These are phyloP conservation scores for Catostomus latipinnis DNA, from an alignment of 2,797 vertebrate species.

Conservation along the genomic window DNA sequence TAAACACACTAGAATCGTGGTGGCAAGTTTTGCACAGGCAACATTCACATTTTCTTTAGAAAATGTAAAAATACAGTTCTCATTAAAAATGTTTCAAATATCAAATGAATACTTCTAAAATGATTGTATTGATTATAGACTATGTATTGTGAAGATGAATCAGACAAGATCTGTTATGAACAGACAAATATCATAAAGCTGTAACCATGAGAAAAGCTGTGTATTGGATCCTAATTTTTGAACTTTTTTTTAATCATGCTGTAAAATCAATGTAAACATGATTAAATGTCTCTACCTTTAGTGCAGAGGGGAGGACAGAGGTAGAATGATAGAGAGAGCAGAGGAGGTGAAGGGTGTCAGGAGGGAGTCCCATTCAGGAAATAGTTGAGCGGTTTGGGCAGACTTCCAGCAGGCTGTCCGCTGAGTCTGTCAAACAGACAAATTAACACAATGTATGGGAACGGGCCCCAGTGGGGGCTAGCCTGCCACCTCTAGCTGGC, in stretches of 20 bases:
- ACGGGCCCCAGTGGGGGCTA: conserved; percentile 72
- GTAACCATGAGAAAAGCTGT: background rate
- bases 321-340: background rate
- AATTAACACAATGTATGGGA: conserved; percentile 77
- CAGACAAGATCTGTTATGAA: too few species aligned
- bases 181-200: too few species aligned
- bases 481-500: conserved; percentile 71
- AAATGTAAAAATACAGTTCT: too few species aligned
- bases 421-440: conserved; percentile 75
- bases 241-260: background rate
- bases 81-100: too few species aligned
- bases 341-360: conserved; percentile 39
- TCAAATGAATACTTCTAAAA: too few species aligned
- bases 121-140: too few species aligned
- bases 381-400: conserved; percentile 58
- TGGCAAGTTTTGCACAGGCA: too few species aligned
- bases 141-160: too few species aligned
- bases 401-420: conserved; percentile 65
- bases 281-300: conserved; percentile 29
- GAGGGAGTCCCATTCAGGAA: conserved; percentile 65
- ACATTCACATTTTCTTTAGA: too few species aligned
- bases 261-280: background rate
- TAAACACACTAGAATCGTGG: too few species aligned
- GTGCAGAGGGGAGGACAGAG: conserved; percentile 23
- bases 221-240: too few species aligned